Evolutionary conservation across 37 sponge, comb jelly and placozoan species (phyloP).

Genomic region (Beroe forskalii): DNA sequence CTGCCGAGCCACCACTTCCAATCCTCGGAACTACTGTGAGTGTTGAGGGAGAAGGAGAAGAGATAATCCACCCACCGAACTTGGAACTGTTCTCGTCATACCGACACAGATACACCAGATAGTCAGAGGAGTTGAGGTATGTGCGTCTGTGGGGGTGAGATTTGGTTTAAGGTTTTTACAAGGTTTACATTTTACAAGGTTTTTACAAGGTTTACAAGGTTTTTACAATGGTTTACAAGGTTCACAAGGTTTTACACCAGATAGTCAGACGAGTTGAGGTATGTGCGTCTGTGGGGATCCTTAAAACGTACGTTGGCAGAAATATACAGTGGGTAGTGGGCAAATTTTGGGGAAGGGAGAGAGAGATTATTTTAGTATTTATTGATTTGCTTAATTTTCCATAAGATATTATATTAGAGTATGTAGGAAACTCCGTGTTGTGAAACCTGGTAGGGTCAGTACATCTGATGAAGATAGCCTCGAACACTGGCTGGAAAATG

Average conservation of each 20-base stretch:
- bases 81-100: slow-evolving; percentile 53
- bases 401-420: too few species aligned
- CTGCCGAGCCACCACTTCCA: slow-evolving; percentile 62
- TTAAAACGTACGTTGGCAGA: too few species aligned
- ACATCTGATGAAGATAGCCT: slow-evolving; percentile 58
- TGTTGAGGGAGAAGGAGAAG: slow-evolving; percentile 66
- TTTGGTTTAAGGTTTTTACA: background rate
- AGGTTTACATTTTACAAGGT: too few species aligned
- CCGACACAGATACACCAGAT: slow-evolving; percentile 52
- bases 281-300: slow-evolving; percentile 18
- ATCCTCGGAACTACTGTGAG: slow-evolving; percentile 41
- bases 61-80: slow-evolving; percentile 64
- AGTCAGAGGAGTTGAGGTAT: slow-evolving; percentile 46
- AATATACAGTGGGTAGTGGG: too few species aligned
- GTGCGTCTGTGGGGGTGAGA: slow-evolving; percentile 16
- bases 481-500: slow-evolving; percentile 53
- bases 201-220: too few species aligned
- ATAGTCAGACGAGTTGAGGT: slow-evolving; percentile 45
- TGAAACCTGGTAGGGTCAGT: slow-evolving; percentile 53
- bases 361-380: too few species aligned
- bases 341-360: too few species aligned
- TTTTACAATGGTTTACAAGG: too few species aligned
- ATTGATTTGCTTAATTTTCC: too few species aligned
- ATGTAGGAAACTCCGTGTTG: too few species aligned
- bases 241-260: too few species aligned